Evolutionary conservation across 2,888 invertebrate species (phyloP).

Genomic region (Norana najaformis): DNA sequence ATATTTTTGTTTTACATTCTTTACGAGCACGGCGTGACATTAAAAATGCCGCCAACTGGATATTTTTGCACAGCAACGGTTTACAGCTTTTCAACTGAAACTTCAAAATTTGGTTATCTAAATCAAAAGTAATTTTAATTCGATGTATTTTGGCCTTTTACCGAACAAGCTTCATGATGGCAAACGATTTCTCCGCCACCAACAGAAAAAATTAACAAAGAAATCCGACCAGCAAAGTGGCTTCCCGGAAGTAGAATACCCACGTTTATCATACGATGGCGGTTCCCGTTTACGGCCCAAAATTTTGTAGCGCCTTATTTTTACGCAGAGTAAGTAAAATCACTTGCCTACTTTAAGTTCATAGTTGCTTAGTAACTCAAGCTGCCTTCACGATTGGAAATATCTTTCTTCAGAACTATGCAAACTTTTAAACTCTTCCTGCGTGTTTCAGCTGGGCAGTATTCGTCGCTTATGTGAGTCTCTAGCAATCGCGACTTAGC

Average conservation of each 20-base stretch:
- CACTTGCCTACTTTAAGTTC: too few relatives aligned
- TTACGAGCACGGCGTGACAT: neutral
- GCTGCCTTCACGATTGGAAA: neutral
- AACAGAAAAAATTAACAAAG: slow-evolving; percentile 26
- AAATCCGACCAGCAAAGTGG: neutral
- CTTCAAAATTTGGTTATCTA: neutral
- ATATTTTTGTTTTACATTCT: neutral
- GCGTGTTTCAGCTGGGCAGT: too few relatives aligned
- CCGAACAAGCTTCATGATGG: slow-evolving; percentile 43
- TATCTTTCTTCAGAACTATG: neutral
- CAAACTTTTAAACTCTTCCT: too few relatives aligned
- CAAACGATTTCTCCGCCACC: slow-evolving; percentile 29
- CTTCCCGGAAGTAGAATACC: slow-evolving; percentile 9
- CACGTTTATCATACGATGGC: too few relatives aligned
- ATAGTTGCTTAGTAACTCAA: neutral
- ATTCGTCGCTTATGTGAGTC: too few relatives aligned
- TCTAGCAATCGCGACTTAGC: too few relatives aligned
- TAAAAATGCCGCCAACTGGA: slow-evolving; percentile 1
- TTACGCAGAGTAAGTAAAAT: neutral
- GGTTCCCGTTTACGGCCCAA: too few relatives aligned
- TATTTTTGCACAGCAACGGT: neutral
- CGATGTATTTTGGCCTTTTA: slow-evolving; percentile 21
- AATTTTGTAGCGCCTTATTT: neutral
- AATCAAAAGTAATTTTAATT: neutral
- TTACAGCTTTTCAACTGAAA: neutral